Conservation (phyloP, 37 sponge, comb jelly and placozoan species). For the Chondrosia reniformis region DNA sequence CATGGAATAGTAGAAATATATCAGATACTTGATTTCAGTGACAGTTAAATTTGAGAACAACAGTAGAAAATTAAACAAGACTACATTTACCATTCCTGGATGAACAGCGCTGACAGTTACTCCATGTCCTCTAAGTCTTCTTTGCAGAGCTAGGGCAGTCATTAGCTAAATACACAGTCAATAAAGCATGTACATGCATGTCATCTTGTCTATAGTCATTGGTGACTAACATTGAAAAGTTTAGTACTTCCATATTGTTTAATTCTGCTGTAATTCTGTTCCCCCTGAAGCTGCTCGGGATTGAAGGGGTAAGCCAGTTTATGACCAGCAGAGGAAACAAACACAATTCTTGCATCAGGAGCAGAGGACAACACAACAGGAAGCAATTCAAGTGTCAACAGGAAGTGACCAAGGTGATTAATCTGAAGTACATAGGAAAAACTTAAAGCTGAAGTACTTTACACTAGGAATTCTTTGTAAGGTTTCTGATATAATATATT, state of each 20-base stretch:
- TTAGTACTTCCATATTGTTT: slow-evolving; percentile 41
- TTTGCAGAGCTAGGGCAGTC: slow-evolving; percentile 42
- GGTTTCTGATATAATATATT: too few relatives aligned
- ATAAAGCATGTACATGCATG: too few relatives aligned
- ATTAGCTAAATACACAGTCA: too few relatives aligned
- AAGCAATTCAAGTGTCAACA: slow-evolving; percentile 62
- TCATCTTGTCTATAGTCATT: too few relatives aligned
- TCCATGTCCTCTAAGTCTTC: slow-evolving; percentile 23
- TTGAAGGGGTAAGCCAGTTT: slow-evolving; percentile 4
- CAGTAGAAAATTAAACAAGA: too few relatives aligned
- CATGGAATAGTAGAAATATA: too few relatives aligned
- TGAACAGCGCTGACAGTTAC: slow-evolving; percentile 44
- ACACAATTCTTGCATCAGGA: slow-evolving; percentile 54
- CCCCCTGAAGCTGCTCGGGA: slow-evolving; percentile 40
- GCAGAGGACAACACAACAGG: slow-evolving; percentile 30
- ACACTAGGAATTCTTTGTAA: too few relatives aligned
- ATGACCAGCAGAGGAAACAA: slow-evolving; percentile 52
- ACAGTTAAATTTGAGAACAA: too few relatives aligned
- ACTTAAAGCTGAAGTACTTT: too few relatives aligned
- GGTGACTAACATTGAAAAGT: slow-evolving; percentile 51
- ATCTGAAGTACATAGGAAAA: too few relatives aligned
- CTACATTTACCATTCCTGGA: slow-evolving; percentile 52
- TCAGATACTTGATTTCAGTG: too few relatives aligned
- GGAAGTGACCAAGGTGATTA: slow-evolving; percentile 58
- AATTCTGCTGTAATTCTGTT: slow-evolving; percentile 10